Evolutionary conservation across 2,797 vertebrate species (phyloP).

Genomic region (Chrysocyon brachyurus): DNA sequence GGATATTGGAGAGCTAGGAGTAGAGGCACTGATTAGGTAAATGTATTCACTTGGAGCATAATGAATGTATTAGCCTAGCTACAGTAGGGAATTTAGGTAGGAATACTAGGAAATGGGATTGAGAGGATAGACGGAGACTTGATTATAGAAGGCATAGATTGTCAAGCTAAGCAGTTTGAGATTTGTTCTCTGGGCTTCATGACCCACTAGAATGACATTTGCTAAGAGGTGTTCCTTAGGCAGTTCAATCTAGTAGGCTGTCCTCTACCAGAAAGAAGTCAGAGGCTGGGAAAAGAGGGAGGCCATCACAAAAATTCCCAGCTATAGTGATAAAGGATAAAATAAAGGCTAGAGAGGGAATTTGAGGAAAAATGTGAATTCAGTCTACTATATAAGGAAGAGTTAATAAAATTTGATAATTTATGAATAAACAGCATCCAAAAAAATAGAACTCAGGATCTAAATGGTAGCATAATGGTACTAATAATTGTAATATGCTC

Average conservation of each 20-base stretch:
- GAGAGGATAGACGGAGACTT: background rate
- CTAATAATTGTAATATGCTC: background rate
- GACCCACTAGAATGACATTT: background rate
- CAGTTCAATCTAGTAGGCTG: background rate
- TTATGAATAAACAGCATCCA: background rate
- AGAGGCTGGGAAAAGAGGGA: background rate
- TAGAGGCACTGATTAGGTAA: background rate
- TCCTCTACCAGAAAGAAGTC: background rate
- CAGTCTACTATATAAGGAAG: background rate
- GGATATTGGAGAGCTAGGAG: fast-evolving
- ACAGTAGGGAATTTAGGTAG: background rate
- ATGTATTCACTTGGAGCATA: background rate
- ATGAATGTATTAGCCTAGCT: background rate
- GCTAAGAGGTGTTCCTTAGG: background rate
- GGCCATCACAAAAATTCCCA: background rate
- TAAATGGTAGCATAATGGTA: background rate
- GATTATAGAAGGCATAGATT: background rate
- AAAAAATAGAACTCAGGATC: background rate
- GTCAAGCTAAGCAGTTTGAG: background rate
- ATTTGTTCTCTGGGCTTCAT: background rate
- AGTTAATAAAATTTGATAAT: slow-evolving; percentile 1
- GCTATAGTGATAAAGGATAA: background rate
- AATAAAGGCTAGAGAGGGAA: background rate
- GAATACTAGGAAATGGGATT: background rate
- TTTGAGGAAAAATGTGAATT: background rate